Base-by-base conservation (phyloP, 2,797 vertebrate genomes). In the Yasuhikotakia modesta region DNA sequence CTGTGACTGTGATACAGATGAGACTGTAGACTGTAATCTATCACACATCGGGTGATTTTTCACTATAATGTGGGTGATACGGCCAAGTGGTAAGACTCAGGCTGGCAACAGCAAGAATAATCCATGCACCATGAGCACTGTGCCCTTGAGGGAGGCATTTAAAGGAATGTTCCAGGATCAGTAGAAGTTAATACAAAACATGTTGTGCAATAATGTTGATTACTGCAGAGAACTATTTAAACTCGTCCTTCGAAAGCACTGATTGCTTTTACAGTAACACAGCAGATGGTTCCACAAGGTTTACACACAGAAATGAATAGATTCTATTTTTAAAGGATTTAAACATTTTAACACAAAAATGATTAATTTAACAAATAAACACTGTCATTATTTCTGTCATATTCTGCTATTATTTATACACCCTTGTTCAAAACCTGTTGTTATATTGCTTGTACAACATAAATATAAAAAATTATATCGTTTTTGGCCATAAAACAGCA, bases 111-210 rank as follows among this genome's bases (percentile, higher is more conserved):
- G 19, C 21, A 55, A 22, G 53, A 45, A 35, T 22, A 3, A 8
- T 53, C 17, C 22, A 60, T 61, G 11, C 19, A 61, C 27, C 24
- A 63, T 63, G 27, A 63, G 22, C 17, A 63, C 2, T 30, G 8
- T 21, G 57, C 21, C 39, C 55, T 60, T 58, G 70, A 46, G 70
- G 19, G 22, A 58, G 69, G 17, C 16, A 43, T 43, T 43, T 43
- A 43, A 43, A 43, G 39, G 39, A 43, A 58, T 32, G 52, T 57
- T 57, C 22, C n/a, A 11, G 21, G 53, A 57, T 12, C 19, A 22
- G 19, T 57, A 12, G 19, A 57, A 57, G 22, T 22, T 0, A 13
- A 24, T 57, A 57, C 12, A 22, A 57, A 52, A 57, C 11, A 57
- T 4, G 21, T 21, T 53, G 19, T 57, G 53, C 10, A 21, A 57